Percentiles rank a stretch among this genome's conserved stretches.
phyloP scores from a whole-genome alignment of 2,888 invertebrate species.

The Endomychus coccineus region DNA sequence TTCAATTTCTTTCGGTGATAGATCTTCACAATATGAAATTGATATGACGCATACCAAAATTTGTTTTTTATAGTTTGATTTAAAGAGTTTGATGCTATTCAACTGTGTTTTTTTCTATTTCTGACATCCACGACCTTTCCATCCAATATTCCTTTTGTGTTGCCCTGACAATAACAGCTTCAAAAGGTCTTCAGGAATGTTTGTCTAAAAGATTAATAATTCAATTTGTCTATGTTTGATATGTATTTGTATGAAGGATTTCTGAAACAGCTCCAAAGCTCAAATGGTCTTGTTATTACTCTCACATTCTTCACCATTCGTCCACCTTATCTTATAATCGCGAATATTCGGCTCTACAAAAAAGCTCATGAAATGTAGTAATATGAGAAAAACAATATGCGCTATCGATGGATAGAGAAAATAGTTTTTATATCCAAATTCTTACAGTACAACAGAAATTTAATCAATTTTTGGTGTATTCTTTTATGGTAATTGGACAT shows the following conservation, averaged over 20 bases:
- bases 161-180: conserved; percentile 14
- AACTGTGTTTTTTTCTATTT: conserved; percentile 11
- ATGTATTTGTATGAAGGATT: conserved; percentile 1
- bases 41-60: conserved; percentile 40
- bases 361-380: too few species aligned
- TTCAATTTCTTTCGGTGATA: conserved; percentile 43
- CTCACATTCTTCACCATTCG: too few species aligned
- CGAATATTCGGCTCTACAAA: too few species aligned
- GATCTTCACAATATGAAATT: conserved; percentile 42
- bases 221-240: conserved; percentile 16
- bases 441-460: too few species aligned
- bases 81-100: conserved; percentile 9
- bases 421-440: too few species aligned
- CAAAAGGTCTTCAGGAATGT: conserved; percentile 10
- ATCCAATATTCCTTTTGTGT: conserved; percentile 8
- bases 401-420: too few species aligned
- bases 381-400: too few species aligned
- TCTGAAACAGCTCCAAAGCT: too few species aligned
- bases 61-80: conserved; percentile 17
- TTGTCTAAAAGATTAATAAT: conserved; percentile 16
- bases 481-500: too few species aligned
- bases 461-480: too few species aligned
- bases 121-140: conserved; percentile 9
- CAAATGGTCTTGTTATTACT: too few species aligned
- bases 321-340: too few species aligned